These are phyloP conservation scores for Nemurella pictetii DNA, from an alignment of 2,888 invertebrate species.

Conservation along the genomic window DNA sequence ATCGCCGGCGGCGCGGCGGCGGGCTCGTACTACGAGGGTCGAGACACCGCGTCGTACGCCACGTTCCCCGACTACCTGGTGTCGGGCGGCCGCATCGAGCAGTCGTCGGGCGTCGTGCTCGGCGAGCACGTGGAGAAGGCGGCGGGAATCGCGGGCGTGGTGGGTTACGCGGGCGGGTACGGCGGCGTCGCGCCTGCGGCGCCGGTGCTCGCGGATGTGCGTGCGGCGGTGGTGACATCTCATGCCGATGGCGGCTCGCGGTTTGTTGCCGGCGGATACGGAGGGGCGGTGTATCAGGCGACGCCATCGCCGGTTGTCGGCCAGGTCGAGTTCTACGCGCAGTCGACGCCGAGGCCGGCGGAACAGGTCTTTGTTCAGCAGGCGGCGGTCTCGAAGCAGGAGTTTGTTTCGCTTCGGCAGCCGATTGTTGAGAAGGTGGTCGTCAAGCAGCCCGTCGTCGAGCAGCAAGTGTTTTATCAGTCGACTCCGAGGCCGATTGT, in stretches of 20 bases:
- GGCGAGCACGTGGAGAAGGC: conserved; percentile 37
- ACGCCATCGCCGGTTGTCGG: not conserved
- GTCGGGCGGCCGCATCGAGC: conserved; percentile 47
- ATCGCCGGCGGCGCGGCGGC: conserved; percentile 53
- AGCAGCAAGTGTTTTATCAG: conserved; percentile 2
- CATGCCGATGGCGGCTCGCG: not conserved
- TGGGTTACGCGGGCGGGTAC: not conserved
- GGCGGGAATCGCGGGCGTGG: not conserved
- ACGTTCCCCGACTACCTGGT: conserved; percentile 48
- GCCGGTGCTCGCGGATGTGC: not conserved
- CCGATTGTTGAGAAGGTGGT: not conserved
- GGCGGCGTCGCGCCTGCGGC: not conserved
- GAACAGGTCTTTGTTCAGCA: not conserved
- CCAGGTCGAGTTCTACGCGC: not conserved
- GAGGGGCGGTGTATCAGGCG: not conserved
- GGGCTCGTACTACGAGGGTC: conserved; percentile 50
- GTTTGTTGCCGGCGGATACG: not conserved
- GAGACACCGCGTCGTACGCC: conserved; percentile 47
- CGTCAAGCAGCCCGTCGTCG: not conserved
- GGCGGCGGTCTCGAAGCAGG: conserved; percentile 4
- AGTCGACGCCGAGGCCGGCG: not conserved
- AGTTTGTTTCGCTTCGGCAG: not conserved
- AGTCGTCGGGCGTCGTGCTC: conserved; percentile 45
- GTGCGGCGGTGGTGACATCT: not conserved
- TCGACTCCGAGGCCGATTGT: conserved; percentile 15